Conservation (phyloP, 2,113 vertebrate genomes). For the Empidonax alnorum region DNA sequence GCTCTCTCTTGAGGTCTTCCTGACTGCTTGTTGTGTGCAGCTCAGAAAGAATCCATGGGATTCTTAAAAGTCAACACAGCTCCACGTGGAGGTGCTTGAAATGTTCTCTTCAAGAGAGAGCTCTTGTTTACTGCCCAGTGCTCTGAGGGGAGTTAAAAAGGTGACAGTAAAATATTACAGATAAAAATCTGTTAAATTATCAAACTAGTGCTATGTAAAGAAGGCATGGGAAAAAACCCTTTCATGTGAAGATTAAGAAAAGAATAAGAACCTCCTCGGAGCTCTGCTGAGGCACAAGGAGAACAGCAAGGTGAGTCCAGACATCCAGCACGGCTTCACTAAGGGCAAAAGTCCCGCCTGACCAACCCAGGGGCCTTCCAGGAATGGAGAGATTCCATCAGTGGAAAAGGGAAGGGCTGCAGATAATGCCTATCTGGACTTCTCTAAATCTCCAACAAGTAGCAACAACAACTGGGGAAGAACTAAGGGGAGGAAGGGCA, state of each 20-base stretch:
- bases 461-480: not conserved
- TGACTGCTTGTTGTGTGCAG: not conserved
- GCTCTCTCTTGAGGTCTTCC: not conserved
- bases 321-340: not conserved
- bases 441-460: not conserved
- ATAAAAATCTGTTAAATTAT: slow-evolving; percentile 20
- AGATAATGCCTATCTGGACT: not conserved
- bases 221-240: not conserved
- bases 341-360: not conserved
- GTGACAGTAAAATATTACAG: slow-evolving; percentile 29
- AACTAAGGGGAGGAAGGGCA: not conserved
- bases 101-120: not conserved
- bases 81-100: not conserved
- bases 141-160: not conserved
- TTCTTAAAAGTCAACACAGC: not conserved
- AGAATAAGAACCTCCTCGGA: not conserved
- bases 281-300: not conserved
- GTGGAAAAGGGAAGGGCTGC: not conserved
- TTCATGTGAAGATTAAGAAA: slow-evolving; percentile 14
- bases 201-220: slow-evolving; percentile 7
- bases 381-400: not conserved
- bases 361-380: not conserved
- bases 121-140: not conserved
- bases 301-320: not conserved
- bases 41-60: not conserved